phyloP scores from a whole-genome alignment of 2,113 vertebrate genomes.

The Oncorhynchus nerka region DNA sequence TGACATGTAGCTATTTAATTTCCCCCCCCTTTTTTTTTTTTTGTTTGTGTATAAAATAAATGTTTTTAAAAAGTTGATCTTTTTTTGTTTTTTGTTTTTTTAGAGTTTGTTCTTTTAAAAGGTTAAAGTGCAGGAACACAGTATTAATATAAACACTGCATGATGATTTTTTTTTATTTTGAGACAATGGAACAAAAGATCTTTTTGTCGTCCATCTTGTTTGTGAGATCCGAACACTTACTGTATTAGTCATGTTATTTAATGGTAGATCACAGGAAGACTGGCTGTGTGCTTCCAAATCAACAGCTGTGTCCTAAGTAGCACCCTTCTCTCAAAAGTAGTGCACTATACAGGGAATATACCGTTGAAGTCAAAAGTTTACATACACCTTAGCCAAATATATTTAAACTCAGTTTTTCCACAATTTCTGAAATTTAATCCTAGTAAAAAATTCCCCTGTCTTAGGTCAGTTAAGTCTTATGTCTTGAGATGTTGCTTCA shows the following conservation, averaged over 20 bases:
- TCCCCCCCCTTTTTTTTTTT: conserved; percentile 78
- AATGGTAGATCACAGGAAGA: conserved; percentile 26
- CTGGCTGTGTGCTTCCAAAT: conserved; percentile 26
- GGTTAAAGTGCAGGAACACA: conserved; percentile 96
- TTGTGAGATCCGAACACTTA: conserved; percentile 57
- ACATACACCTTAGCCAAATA: too few species aligned
- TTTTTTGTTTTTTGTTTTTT: conserved; percentile 78
- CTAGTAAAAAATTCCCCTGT: too few species aligned
- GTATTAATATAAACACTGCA: conserved; percentile 88
- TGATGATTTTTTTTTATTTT: conserved; percentile 31
- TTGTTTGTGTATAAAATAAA: conserved; percentile 72
- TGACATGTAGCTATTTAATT: conserved; percentile 99
- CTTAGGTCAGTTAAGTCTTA: too few species aligned
- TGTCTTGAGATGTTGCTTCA: too few species aligned
- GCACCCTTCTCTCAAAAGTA: too few species aligned
- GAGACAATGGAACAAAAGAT: conserved; percentile 52
- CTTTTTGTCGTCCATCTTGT: conserved; percentile 51
- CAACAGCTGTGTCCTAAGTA: background rate
- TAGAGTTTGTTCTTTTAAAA: conserved; percentile 82
- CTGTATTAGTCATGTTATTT: conserved; percentile 11
- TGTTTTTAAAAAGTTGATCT: conserved; percentile 89
- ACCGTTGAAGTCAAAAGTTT: too few species aligned
- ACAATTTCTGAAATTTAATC: too few species aligned
- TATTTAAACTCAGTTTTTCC: too few species aligned
- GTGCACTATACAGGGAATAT: too few species aligned